Conservation (phyloP, 2,797 vertebrate species). For the Trematomus bernacchii region DNA sequence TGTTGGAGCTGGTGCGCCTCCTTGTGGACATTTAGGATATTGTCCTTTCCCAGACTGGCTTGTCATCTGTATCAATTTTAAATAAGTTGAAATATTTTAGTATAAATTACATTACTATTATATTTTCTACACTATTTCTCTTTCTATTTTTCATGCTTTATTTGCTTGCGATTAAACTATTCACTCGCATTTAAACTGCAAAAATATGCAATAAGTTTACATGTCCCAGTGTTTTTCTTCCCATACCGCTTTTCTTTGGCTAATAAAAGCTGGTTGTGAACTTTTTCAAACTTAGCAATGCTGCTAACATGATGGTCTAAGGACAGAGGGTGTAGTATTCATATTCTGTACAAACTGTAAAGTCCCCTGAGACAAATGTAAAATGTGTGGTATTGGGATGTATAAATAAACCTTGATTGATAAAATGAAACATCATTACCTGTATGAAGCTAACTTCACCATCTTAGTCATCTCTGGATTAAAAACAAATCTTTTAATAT, state of each 20-base stretch:
- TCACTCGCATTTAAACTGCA: neutral
- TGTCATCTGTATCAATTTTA: neutral
- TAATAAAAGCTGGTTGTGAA: slow-evolving; percentile 49
- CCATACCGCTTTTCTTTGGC: neutral
- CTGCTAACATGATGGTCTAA: too few relatives aligned
- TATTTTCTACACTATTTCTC: neutral
- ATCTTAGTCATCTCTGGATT: too few relatives aligned
- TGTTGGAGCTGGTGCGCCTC: slow-evolving; percentile 46
- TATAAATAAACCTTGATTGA: neutral
- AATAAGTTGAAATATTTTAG: neutral
- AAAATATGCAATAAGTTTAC: neutral
- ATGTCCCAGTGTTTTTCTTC: neutral
- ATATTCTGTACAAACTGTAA: too few relatives aligned
- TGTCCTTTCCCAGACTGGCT: neutral
- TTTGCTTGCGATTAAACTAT: neutral
- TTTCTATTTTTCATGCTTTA: neutral
- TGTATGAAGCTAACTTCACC: neutral
- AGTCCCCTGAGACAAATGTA: too few relatives aligned
- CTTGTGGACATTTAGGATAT: slow-evolving; percentile 57
- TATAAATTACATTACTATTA: too few relatives aligned
- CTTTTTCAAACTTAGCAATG: slow-evolving; percentile 10
- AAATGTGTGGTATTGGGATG: too few relatives aligned
- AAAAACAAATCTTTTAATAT: too few relatives aligned
- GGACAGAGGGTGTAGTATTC: too few relatives aligned
- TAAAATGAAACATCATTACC: slow-evolving; percentile 21